A percentile compares a stretch with the other conserved stretches of the same genome.
Conservation (phyloP, 2,113 vertebrate species). For the Mobula birostris region DNA sequence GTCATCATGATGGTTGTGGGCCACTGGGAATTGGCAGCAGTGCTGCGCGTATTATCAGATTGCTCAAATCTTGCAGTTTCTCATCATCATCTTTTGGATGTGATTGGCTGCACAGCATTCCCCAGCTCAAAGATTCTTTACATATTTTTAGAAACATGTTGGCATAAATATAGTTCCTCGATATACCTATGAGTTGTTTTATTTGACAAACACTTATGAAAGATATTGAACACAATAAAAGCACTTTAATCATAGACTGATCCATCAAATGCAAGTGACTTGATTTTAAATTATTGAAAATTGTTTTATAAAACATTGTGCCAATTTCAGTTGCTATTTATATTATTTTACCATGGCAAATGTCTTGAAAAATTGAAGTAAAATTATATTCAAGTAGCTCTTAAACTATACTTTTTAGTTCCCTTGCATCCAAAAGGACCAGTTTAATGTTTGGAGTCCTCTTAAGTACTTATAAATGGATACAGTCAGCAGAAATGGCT, state of each 20-base stretch:
- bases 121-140: too few species aligned
- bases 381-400: not conserved
- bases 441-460: not conserved
- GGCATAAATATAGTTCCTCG: not conserved
- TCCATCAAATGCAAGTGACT: not conserved
- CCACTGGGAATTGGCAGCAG: too few species aligned
- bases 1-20: too few species aligned
- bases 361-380: not conserved
- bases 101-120: too few species aligned
- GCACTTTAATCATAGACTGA: not conserved
- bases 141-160: not conserved
- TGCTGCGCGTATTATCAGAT: too few species aligned
- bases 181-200: not conserved
- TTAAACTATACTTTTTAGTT: not conserved
- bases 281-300: not conserved
- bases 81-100: too few species aligned
- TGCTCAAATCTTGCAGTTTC: too few species aligned
- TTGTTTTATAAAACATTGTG: not conserved
- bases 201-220: not conserved
- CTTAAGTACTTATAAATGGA: not conserved
- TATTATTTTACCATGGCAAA: not conserved
- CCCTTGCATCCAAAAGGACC: not conserved
- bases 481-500: not conserved
- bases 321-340: not conserved
- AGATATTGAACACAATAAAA: not conserved